These are phyloP conservation scores for Cardiocondyla obscurior DNA, from an alignment of 1,140 invertebrate species.

Conservation along the genomic window DNA sequence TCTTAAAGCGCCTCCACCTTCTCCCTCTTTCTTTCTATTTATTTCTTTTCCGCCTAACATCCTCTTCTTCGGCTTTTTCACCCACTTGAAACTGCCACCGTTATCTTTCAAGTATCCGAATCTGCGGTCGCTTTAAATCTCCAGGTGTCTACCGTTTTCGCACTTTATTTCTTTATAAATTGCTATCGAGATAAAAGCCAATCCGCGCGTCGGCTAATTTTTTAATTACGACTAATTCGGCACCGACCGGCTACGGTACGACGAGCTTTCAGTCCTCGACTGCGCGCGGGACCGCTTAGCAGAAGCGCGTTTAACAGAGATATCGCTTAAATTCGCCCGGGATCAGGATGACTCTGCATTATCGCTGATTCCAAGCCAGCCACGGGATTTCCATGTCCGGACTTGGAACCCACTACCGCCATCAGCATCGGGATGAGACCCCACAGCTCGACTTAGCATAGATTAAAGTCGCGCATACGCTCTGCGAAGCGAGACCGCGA, in stretches of 20 bases:
- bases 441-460: conserved; percentile 71
- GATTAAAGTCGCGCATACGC: conserved; percentile 72
- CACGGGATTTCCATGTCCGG: conserved; percentile 82
- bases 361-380: conserved; percentile 78
- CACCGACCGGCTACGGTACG: background rate
- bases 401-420: conserved; percentile 67
- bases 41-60: conserved; percentile 3
- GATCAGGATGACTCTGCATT: conserved; percentile 78
- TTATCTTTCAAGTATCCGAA: background rate
- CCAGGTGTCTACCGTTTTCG: background rate
- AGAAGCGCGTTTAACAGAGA: conserved; percentile 75
- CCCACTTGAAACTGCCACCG: conserved; percentile 1
- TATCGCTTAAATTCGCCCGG: conserved; percentile 71
- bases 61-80: background rate
- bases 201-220: background rate
- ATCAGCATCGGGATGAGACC: conserved; percentile 66
- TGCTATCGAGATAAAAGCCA: background rate
- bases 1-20: conserved; percentile 2
- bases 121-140: conserved; percentile 17
- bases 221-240: background rate
- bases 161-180: background rate
- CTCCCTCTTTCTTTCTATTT: background rate
- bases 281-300: conserved; percentile 29
- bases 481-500: conserved; percentile 46
- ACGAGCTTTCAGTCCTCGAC: background rate